These are phyloP conservation scores for Himantopus leucocephalus DNA, from an alignment of 2,113 vertebrate genomes.

Conservation along the genomic window DNA sequence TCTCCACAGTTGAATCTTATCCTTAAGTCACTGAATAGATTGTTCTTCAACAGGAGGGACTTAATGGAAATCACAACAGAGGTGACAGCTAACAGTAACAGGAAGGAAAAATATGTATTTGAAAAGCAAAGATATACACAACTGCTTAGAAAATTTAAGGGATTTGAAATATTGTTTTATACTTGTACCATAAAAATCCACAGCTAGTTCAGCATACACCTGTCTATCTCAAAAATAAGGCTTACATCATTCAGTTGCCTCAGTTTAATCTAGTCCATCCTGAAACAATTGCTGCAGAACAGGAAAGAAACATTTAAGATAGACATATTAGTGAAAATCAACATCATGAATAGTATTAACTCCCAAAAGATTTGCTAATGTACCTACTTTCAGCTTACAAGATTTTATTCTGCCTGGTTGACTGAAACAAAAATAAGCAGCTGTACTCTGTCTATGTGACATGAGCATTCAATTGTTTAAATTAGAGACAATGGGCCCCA, in stretches of 20 bases:
- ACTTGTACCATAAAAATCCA: background rate
- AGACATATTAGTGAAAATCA: background rate
- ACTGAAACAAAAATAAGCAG: background rate
- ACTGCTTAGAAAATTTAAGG: background rate
- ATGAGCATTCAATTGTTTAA: background rate
- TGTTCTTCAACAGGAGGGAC: background rate
- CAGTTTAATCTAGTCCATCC: background rate
- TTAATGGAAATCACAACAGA: background rate
- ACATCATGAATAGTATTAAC: background rate
- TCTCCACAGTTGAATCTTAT: background rate
- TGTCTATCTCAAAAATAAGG: background rate
- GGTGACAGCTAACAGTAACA: background rate
- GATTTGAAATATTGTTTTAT: background rate
- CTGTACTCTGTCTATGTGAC: background rate
- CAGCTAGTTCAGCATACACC: background rate
- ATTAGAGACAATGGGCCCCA: background rate
- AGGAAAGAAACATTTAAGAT: background rate
- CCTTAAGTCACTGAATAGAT: background rate
- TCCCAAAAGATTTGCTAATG: background rate
- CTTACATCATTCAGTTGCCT: background rate
- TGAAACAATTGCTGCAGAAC: background rate
- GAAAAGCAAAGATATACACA: background rate
- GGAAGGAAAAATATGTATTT: background rate
- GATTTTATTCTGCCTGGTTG: background rate
- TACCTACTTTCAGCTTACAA: background rate